Percentiles rank a stretch among this genome's conserved stretches.
Evolutionary conservation across 2,888 invertebrate genomes (phyloP).

Genomic region (Rotaria macrura): DNA sequence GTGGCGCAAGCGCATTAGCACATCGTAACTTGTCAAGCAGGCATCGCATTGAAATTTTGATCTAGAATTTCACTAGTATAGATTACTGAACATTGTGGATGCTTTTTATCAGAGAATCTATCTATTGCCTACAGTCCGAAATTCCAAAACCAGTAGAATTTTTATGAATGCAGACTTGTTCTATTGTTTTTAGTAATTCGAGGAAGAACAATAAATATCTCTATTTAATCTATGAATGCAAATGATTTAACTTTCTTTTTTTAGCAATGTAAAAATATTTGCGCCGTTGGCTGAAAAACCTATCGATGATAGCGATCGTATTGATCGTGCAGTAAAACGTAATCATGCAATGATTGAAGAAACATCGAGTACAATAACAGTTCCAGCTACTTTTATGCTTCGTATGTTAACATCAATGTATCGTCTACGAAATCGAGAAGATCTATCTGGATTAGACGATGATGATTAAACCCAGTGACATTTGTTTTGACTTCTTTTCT

Average conservation of each 20-base stretch:
- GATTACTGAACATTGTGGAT: too few species aligned
- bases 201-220: too few species aligned
- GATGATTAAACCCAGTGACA: neutral
- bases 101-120: too few species aligned
- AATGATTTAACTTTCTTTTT: neutral
- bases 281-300: neutral
- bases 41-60: too few species aligned
- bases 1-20: too few species aligned
- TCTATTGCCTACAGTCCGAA: too few species aligned
- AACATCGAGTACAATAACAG: neutral
- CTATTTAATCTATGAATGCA: too few species aligned
- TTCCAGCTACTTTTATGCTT: neutral
- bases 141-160: too few species aligned
- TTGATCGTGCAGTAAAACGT: neutral
- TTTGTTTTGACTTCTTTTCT: neutral
- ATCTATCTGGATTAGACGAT: neutral
- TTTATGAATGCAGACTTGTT: too few species aligned
- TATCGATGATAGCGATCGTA: neutral
- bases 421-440: neutral
- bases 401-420: constrained; percentile 12
- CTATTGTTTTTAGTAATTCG: too few species aligned
- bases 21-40: too few species aligned
- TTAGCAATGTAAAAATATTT: neutral
- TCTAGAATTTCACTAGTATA: too few species aligned
- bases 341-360: neutral